phyloP scores from a whole-genome alignment of 2,888 invertebrate genomes.

The Drosophila neotestacea region DNA sequence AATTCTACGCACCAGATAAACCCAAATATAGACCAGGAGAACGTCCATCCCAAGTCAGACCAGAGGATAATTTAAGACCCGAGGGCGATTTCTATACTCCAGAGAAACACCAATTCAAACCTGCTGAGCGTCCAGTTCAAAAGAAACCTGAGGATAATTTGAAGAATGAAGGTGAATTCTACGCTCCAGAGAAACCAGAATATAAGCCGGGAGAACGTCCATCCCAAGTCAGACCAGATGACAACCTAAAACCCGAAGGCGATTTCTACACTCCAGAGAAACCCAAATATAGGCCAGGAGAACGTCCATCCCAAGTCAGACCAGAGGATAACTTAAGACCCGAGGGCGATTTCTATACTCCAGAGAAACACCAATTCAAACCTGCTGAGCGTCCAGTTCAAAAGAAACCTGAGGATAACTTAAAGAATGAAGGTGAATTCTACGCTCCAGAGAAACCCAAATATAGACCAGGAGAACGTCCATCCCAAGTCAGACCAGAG shows the following conservation, averaged over 20 bases:
- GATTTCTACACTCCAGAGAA: conserved; percentile 1
- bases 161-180: conserved; percentile 87
- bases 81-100: no score
- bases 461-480: conserved; percentile 81
- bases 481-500: conserved; percentile 85
- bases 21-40: no score
- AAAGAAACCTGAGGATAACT: conserved; percentile 78
- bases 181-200: conserved; percentile 84
- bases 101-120: no score
- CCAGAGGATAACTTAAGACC: neutral
- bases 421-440: conserved; percentile 66
- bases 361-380: conserved; percentile 84
- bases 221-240: neutral
- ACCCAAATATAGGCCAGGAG: neutral
- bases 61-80: no score
- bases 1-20: no score
- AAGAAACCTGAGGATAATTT: no score
- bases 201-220: conserved; percentile 79
- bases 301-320: conserved; percentile 2
- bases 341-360: conserved; percentile 51
- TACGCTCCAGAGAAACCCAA: conserved; percentile 74
- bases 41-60: no score
- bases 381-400: conserved; percentile 85
- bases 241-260: neutral
- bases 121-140: no score